phyloP scores from a whole-genome alignment of 2,888 invertebrate species.

The Acanthosoma haemorrhoidale region DNA sequence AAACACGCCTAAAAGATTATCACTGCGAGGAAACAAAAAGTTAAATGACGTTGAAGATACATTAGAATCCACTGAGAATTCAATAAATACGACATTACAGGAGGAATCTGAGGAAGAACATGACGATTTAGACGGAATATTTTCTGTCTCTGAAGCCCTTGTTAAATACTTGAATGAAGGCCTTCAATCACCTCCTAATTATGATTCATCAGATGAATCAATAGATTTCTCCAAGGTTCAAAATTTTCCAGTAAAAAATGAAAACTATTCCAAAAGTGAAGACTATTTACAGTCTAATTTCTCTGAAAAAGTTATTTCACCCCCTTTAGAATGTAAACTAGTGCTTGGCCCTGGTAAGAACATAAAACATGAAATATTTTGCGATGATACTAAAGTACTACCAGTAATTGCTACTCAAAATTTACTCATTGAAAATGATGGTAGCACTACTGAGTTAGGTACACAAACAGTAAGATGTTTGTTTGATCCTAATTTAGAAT shows the following conservation, averaged over 20 bases:
- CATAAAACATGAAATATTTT: not conserved
- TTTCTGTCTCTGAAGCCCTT: not conserved
- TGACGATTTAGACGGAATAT: not conserved
- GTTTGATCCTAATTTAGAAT: not conserved
- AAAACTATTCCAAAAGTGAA: not conserved
- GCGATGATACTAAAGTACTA: not conserved
- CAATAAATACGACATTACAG: not conserved
- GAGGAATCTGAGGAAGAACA: constrained; percentile 15
- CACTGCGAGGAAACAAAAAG: not conserved
- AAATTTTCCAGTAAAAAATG: constrained; percentile 11
- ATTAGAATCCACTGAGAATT: not conserved
- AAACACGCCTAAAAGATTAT: not conserved
- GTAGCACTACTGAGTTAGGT: not conserved
- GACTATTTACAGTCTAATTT: not conserved
- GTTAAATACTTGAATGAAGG: not conserved
- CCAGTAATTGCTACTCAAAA: not conserved
- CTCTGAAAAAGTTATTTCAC: not conserved
- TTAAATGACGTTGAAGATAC: not conserved
- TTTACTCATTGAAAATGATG: not conserved
- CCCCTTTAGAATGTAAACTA: not conserved
- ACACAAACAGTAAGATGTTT: not conserved
- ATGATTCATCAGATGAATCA: constrained; percentile 18
- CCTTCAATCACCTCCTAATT: not conserved
- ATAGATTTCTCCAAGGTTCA: not conserved
- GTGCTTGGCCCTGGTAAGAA: not conserved